Base-by-base conservation (phyloP, 2,888 invertebrate genomes). In the Dasypogon diadema region DNA sequence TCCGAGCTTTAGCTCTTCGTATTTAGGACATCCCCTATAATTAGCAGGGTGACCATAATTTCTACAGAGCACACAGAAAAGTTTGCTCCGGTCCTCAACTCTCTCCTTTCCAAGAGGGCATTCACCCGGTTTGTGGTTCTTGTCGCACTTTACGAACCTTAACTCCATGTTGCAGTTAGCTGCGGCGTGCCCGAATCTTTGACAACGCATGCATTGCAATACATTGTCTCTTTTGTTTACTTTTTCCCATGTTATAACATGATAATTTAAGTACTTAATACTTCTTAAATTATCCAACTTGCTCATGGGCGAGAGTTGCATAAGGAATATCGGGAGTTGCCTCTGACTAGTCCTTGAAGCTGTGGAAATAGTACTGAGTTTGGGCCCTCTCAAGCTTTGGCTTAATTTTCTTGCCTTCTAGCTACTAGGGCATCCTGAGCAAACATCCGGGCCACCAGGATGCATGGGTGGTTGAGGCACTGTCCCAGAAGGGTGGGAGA, bases 111-210 rank as follows among this genome's bases (percentile, higher is more conserved):
- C 18, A 12, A 51, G 2, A 10, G 2, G 5, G 12, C 22, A 70
- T 6, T 30, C n/a, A 18, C 70, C 54, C 2, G 54, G 48, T 34
- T 51, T 30, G 14, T 70, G 70, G 2, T n/a, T 8, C 14, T 26
- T n/a, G 2, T 24, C n/a, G 14, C 54, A 48, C 51, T 70, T 70
- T 2, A 70, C 70, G 16, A 51, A 70, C 6, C 51, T 51, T 4
- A 30, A 54, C 3, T 6, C 18, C 54, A 70, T 34, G 3, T 10
- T 8, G 54, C 70, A 54, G 16, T 70, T 70, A 54, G 2, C 8
- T 22, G 70, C 51, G 6, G 51, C 34, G 16, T 70, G 70, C 6
- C 70, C 30, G 6, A 70, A 30, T 54, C 70, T n/a, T 70, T 70
- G 70, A 2, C 70, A 70, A n/a, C 34, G 26, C 10, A 16, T 51